A percentile compares a stretch with the other conserved stretches of the same genome.
Conservation (phyloP, 2,888 invertebrate genomes). For the Baccha elongata region DNA sequence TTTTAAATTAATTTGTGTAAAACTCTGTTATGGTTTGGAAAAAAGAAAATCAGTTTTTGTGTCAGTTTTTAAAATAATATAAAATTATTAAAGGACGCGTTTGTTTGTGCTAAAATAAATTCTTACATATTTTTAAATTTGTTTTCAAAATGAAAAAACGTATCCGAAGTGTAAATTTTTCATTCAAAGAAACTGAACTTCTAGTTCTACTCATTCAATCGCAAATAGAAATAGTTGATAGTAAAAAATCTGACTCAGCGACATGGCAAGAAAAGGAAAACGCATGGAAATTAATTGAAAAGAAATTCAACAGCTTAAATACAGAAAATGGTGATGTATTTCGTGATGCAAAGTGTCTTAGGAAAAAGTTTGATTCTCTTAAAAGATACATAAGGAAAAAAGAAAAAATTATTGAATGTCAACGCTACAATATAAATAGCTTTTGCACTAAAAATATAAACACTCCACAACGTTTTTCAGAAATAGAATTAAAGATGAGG, state of each 20-base stretch:
- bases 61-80: no score
- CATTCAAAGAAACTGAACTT: background rate
- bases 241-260: background rate
- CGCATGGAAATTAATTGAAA: background rate
- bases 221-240: background rate
- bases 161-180: constrained; percentile 15
- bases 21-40: no score
- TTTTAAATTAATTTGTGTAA: no score
- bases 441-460: background rate
- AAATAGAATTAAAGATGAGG: background rate
- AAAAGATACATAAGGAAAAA: constrained; percentile 8
- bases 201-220: background rate
- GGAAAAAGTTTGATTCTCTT: constrained; percentile 4
- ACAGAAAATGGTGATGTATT: background rate
- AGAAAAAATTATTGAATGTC: background rate
- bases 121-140: no score
- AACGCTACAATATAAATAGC: background rate
- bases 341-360: constrained; percentile 7
- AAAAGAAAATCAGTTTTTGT: no score
- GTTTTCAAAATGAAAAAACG: constrained; percentile 13
- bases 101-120: no score
- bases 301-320: background rate
- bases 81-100: no score
- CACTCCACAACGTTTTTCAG: background rate
- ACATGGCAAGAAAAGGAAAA: constrained; percentile 11